Percentiles rank a stretch among this genome's conserved stretches.
phyloP scores from a whole-genome alignment of 1,140 invertebrate genomes.

The Drosophila dunni region DNA sequence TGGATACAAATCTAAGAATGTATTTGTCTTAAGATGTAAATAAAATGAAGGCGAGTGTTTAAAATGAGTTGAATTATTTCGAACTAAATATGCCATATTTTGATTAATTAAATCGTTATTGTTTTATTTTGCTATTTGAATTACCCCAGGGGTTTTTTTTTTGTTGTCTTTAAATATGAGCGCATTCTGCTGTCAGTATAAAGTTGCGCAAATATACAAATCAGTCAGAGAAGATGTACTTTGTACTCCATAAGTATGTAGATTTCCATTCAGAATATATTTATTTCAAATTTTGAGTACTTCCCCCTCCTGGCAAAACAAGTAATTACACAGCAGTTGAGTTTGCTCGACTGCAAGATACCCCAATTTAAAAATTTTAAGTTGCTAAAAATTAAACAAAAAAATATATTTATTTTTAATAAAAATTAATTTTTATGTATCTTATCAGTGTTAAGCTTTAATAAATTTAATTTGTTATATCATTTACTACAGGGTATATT shows the following conservation, averaged over 20 bases:
- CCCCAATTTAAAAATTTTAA: too few relatives aligned
- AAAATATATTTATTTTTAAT: neutral
- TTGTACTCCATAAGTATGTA: neutral
- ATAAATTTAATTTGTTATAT: too few relatives aligned
- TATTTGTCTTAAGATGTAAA: neutral
- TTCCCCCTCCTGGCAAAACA: conserved; percentile 5
- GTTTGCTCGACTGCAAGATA: neutral
- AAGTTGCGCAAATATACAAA: conserved; percentile 4
- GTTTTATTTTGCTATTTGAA: neutral
- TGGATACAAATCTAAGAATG: conserved; percentile 3
- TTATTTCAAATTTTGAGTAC: conserved; percentile 1
- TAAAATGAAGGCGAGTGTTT: neutral
- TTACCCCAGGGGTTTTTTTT: neutral
- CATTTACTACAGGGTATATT: conserved; percentile 5
- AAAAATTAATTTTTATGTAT: too few relatives aligned
- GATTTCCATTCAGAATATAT: neutral
- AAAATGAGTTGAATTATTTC: neutral
- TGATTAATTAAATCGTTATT: neutral
- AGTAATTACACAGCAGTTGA: neutral
- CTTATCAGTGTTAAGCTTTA: too few relatives aligned
- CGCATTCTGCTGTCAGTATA: neutral
- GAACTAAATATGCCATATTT: neutral
- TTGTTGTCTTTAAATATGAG: neutral
- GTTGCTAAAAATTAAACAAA: neutral
- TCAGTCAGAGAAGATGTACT: conserved; percentile 1